Base-by-base conservation (phyloP, 2,113 vertebrate species). In the Aegotheles bennettii region DNA sequence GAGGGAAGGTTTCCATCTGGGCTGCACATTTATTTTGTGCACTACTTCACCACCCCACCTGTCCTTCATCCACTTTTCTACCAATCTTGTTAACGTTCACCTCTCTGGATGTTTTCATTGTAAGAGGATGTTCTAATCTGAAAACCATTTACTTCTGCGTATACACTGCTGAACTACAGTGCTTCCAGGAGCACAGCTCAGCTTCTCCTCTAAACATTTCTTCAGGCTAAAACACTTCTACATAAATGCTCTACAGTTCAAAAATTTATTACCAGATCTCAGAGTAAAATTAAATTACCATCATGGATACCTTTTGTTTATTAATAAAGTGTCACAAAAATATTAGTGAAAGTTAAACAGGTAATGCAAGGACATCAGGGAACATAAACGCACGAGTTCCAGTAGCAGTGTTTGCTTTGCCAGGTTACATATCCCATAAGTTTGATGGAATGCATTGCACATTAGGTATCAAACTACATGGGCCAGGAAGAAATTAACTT, bases 281-380 rank as follows among this genome's bases (percentile, higher is more conserved):
- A 63, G 28, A 86, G 92, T 16, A 61, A 94, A 97, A 95, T 83
- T 59, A 74, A 94, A 93, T 96, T 88, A 88, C 56, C 18, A 1
- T 50, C 78, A 87, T 7, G 11, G 40, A n/a, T 54, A 96, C 5
- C 0, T 69, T 61, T 75, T 60, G 87, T 93, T 95, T 83, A 93
- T 92, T 96, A 96, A 96, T 94, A 80, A 93, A 87, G 88, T 76
- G 88, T 65, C 78, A 87, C 69, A 78, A 87, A 95, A 91, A 94
- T 70, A 83, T 87, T 69, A 91, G 71, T 31, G 57, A 65, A 97
- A 83, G 90, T 67, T 94, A 93, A 96, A 93, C 95, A 95, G 93
- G 91, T 94, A 89, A 88, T 63, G 84, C 43, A 80, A 93, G 83
- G 83, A 9, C 79, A 93, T 59, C 45, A 10, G 56, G 68, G 73